These are phyloP conservation scores for Drosophila macrothrix DNA, from an alignment of 2,888 invertebrate species.

Conservation along the genomic window DNA sequence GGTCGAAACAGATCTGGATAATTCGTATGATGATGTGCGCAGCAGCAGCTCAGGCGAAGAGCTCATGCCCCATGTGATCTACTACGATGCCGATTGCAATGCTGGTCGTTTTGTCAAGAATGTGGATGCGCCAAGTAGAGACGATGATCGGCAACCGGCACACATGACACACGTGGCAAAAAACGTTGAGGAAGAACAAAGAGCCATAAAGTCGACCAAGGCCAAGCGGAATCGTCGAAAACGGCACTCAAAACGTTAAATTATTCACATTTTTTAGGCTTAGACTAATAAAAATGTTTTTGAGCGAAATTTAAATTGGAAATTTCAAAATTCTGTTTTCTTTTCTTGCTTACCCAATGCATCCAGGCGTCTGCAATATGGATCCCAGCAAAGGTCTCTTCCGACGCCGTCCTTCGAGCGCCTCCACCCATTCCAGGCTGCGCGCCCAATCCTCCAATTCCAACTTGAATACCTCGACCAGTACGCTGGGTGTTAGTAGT, in stretches of 20 bases:
- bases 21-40: not conserved
- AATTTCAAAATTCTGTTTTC: conserved; percentile 1
- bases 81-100: conserved; percentile 50
- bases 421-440: conserved; percentile 83
- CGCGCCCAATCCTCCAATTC: conserved; percentile 76
- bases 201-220: not conserved
- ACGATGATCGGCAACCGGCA: conserved; percentile 1
- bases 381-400: conserved; percentile 84
- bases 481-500: conserved; percentile 50
- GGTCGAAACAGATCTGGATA: not conserved
- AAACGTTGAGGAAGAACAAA: conserved; percentile 18
- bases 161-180: conserved; percentile 19
- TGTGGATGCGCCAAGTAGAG: conserved; percentile 35
- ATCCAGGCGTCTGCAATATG: conserved; percentile 84
- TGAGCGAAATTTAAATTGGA: not conserved
- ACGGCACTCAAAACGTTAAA: conserved; percentile 24
- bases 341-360: conserved; percentile 2
- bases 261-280: not conserved
- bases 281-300: conserved; percentile 24
- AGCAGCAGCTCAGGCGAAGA: conserved; percentile 47
- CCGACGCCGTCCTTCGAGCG: conserved; percentile 84
- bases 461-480: conserved; percentile 56
- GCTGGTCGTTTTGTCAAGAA: conserved; percentile 62
- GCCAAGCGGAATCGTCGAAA: conserved; percentile 15
- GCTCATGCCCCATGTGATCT: conserved; percentile 69